phyloP scores from a whole-genome alignment of 1,140 invertebrate genomes.

The Drosophila santomea region DNA sequence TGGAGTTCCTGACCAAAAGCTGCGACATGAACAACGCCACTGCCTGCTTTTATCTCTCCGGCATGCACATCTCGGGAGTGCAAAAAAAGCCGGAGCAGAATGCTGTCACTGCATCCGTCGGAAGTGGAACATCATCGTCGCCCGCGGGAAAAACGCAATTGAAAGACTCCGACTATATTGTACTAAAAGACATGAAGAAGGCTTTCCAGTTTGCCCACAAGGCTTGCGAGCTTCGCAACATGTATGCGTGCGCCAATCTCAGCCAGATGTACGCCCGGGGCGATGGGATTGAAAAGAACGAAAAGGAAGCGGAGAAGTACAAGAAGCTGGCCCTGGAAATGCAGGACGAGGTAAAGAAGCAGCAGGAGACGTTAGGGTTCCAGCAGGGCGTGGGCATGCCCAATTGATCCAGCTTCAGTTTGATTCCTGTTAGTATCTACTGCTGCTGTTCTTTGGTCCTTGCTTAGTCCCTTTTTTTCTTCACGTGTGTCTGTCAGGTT shows the following conservation, averaged over 20 bases:
- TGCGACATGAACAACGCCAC: conserved; percentile 89
- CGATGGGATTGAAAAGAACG: conserved; percentile 90
- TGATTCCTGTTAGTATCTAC: not conserved
- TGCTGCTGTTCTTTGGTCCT: not conserved
- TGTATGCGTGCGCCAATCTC: conserved; percentile 94
- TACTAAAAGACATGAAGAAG: conserved; percentile 90
- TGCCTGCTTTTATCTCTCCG: conserved; percentile 92
- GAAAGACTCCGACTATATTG: conserved; percentile 85
- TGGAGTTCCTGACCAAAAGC: conserved; percentile 89
- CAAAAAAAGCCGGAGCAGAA: conserved; percentile 84
- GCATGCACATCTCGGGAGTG: conserved; percentile 91
- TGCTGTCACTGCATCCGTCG: conserved; percentile 30
- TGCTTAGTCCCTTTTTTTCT: conserved; percentile 23
- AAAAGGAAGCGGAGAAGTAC: conserved; percentile 89
- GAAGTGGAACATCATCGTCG: not conserved
- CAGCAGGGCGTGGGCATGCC: conserved; percentile 87
- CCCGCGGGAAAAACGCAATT: conserved; percentile 19
- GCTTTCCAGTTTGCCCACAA: conserved; percentile 91
- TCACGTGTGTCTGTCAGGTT: conserved; percentile 6
- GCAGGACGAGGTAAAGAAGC: conserved; percentile 88
- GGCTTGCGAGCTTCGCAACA: conserved; percentile 92
- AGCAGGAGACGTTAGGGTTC: conserved; percentile 87
- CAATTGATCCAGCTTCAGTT: conserved; percentile 39
- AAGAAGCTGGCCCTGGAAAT: conserved; percentile 89
- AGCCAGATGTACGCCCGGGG: conserved; percentile 90